Base-by-base conservation (phyloP, 1,140 invertebrate genomes). In the Zaprionus nigranus region DNA sequence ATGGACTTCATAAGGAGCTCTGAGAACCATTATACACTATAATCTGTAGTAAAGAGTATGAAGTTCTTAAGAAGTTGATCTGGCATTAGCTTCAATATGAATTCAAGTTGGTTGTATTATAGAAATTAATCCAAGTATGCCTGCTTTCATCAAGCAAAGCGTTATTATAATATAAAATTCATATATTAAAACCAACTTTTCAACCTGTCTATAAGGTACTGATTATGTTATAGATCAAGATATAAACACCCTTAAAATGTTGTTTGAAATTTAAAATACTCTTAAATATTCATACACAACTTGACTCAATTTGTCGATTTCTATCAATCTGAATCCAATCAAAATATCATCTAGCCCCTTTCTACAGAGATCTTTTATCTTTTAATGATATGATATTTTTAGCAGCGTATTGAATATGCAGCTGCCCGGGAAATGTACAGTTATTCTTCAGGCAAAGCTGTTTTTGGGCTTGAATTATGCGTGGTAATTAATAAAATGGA, bases 401-500 rank as follows among this genome's bases (percentile, higher is more conserved):
- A 54, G 26, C 15, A 65, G 62, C 0, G 62, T 56, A 65, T 65
- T 65, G 28, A n/a, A 4, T 15, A 54, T 65, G 40, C 62, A 22
- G 28, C 12, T 36, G 40, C 30, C 13, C 6, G 20, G 7, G 7
- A 4, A n/a, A 24, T 22, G 22, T 22, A 36, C 30, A 53, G 43
- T 56, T 9, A 40, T 17, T 24, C 30, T 30, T 0, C 40, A 9
- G 40, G 17, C 57, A 9, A 34, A 30, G 28, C 28, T 28, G 15
- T 73, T 66, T 73, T 69, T 75, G 56, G 49, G 11, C 30, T 76
- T 87, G 84, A 88, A 90, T 84, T 88, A 88, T 88, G 81, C 81
- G 81, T 82, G 85, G 84, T 90, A 90, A 88, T 88, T 88, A 88
- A 88, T 85, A 90, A 88, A 88, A 88, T 90, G 85, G 85, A 90